Evolutionary conservation across 2,113 vertebrate genomes (phyloP), one percentile per base, ranked within the genome.

Genomic region (Clarias batrachus): DNA sequence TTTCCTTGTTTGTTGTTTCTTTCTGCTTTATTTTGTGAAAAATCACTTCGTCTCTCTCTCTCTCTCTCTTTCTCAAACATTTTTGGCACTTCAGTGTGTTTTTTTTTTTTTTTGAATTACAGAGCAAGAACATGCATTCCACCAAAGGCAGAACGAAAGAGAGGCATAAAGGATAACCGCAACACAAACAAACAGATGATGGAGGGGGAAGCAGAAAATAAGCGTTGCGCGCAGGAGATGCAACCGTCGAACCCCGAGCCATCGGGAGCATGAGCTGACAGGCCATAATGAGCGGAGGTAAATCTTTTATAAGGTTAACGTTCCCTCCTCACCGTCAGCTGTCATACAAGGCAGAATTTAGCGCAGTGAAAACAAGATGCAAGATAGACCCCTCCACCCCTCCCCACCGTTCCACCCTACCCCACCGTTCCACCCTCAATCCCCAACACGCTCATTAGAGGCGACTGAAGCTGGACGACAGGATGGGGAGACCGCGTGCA

Each of bases 281-380:
- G 96, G 94, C 96, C 96, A 96, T 97, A 97, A 97, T 96, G 96
- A 97, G 96, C 94, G 95, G 94, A 95, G 95, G 95, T 97, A 97
- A 96, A 97, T 97, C 95, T 97, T 97, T 97, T 96, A 97, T 97
- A 96, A 97, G 96, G 96, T 97, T 96, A 97, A 96, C 95, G 95
- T 94, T 95, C 93, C 90, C 85, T 86, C 91, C 93, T 93, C 93
- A 86, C 92, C 96, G 95, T 89, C 96, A 96, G 96, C 96, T 97
- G 96, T 97, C 96, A 97, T 94, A 97, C 96, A 97, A 96, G 96
- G 96, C 96, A 96, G 95, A 96, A 96, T 96, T 97, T 96, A 96
- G 95, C 93, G 91, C 87, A 86, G 93, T 94, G 92, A 93, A 92
- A 91, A 94, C 87, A 93, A 96, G 85, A 73, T 48, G 80, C 86